Evolutionary conservation across 2,113 vertebrate species (phyloP).

Genomic region (Xiphophorus hellerii): DNA sequence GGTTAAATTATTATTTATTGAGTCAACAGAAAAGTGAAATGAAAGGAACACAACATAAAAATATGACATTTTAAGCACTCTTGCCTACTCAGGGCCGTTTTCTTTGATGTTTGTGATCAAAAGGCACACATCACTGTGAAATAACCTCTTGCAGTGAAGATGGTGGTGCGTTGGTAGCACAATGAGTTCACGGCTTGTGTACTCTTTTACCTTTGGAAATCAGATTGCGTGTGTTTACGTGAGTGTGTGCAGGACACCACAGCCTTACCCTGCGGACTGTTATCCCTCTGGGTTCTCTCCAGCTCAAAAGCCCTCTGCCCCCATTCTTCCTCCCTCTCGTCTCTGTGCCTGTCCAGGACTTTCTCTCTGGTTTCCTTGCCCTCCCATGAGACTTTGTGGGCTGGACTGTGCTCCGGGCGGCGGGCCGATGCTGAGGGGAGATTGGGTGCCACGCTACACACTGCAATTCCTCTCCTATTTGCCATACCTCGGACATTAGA

Average conservation of each 20-base stretch:
- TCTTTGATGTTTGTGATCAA: constrained; percentile 65
- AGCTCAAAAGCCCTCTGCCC: constrained; percentile 70
- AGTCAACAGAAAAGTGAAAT: constrained; percentile 29
- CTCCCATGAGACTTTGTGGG: constrained; percentile 92
- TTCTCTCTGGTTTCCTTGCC: constrained; percentile 76
- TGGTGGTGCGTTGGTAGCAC: constrained; percentile 41
- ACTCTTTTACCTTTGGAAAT: constrained; percentile 40
- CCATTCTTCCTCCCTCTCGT: constrained; percentile 74
- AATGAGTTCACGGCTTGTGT: constrained; percentile 39
- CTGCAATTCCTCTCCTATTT: constrained; percentile 88
- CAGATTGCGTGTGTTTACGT: constrained; percentile 12
- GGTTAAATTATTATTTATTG: constrained; percentile 2
- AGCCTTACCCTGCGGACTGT: constrained; percentile 69
- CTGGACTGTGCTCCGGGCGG: constrained; percentile 86
- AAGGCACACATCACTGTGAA: constrained; percentile 54
- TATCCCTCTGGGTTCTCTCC: constrained; percentile 65
- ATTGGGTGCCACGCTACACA: constrained; percentile 96
- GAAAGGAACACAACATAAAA: constrained; percentile 43
- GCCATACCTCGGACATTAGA: constrained; percentile 83
- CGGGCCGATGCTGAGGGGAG: constrained; percentile 84
- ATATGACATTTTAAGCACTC: constrained; percentile 26
- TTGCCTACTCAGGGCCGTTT: constrained; percentile 39
- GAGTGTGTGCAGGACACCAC: background rate
- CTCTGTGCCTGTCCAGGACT: constrained; percentile 52
- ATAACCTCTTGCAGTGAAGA: constrained; percentile 38